phyloP scores from a whole-genome alignment of 2,113 vertebrate species.

The Alethe castanea region DNA sequence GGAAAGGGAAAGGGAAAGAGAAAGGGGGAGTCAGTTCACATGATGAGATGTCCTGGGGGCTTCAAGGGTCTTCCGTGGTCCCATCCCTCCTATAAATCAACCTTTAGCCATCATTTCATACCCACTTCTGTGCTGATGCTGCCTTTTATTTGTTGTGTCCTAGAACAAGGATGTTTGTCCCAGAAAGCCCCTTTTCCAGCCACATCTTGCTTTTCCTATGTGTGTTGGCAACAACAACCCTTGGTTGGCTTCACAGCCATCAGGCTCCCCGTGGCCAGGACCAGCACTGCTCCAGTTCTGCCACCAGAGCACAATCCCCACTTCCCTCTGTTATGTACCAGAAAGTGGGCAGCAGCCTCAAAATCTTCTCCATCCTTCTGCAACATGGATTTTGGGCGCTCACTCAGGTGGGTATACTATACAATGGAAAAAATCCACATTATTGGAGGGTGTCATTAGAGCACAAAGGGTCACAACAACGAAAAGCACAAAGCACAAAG shows the following conservation, averaged over 20 bases:
- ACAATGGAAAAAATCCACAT: neutral
- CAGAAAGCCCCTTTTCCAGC: neutral
- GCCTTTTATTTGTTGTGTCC: neutral
- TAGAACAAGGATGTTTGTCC: neutral
- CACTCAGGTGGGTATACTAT: no score
- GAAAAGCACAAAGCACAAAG: no score
- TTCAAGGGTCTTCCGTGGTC: rapidly evolving
- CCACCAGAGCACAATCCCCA: no score
- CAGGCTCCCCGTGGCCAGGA: neutral
- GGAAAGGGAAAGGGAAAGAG: neutral
- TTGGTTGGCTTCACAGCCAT: neutral
- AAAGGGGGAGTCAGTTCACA: neutral
- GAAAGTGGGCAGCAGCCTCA: neutral
- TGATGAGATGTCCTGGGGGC: neutral
- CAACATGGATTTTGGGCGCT: neutral
- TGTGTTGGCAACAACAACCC: neutral
- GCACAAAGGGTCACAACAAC: neutral
- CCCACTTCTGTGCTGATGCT: neutral
- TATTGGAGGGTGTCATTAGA: neutral
- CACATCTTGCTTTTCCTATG: neutral
- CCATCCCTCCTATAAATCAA: neutral
- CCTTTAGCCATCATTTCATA: neutral
- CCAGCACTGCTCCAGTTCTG: neutral
- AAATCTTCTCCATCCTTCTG: neutral
- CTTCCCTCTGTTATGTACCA: no score